Percentiles rank a stretch among this genome's conserved stretches.
phyloP scores from a whole-genome alignment of 2,888 invertebrate species.

The Eupithecia subumbrata region DNA sequence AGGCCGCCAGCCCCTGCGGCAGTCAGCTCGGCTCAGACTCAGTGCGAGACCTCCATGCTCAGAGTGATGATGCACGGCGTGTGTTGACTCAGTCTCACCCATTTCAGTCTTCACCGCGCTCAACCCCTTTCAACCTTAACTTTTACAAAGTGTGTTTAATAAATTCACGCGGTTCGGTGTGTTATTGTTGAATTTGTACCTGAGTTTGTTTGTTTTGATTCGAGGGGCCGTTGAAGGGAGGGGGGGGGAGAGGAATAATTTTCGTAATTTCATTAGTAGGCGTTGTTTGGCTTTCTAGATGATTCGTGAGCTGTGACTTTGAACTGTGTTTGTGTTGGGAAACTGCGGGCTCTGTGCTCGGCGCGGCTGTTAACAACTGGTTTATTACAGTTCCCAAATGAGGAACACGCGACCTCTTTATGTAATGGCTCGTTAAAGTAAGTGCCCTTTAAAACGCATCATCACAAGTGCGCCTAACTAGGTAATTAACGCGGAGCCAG shows the following conservation, averaged over 20 bases:
- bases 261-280: slow-evolving; percentile 15
- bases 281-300: slow-evolving; percentile 2
- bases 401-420: background rate
- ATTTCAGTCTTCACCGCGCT: slow-evolving; percentile 1
- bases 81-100: slow-evolving; percentile 20
- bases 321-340: background rate
- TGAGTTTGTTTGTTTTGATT: slow-evolving; percentile 29
- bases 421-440: slow-evolving; percentile 27
- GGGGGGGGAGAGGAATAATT: slow-evolving; percentile 5
- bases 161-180: slow-evolving; percentile 24
- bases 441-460: slow-evolving; percentile 22
- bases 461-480: slow-evolving; percentile 28
- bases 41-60: background rate
- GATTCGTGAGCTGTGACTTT: background rate
- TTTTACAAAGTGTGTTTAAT: slow-evolving; percentile 32
- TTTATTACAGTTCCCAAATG: background rate
- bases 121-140: slow-evolving; percentile 20
- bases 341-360: background rate
- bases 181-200: slow-evolving; percentile 37
- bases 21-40: background rate
- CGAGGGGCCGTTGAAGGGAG: background rate
- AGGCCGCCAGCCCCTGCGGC: no score
- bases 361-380: background rate
- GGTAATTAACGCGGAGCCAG: slow-evolving; percentile 29
- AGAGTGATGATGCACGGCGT: slow-evolving; percentile 10